phyloP scores from a whole-genome alignment of 2,888 invertebrate species.

The Beris chalybata region DNA sequence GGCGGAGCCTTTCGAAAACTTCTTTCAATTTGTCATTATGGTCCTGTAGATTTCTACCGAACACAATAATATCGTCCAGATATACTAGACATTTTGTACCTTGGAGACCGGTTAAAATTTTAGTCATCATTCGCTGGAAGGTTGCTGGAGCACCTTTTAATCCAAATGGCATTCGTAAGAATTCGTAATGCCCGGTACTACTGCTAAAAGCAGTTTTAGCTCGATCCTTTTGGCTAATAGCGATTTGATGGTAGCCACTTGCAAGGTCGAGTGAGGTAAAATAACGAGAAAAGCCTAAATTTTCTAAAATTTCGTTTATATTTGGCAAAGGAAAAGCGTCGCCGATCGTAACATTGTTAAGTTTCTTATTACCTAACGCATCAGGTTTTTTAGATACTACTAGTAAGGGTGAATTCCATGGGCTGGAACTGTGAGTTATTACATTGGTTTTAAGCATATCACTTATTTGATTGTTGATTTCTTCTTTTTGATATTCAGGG shows the following conservation, averaged over 20 bases:
- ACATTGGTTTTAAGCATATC: conserved; percentile 36
- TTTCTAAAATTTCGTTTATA: conserved; percentile 39
- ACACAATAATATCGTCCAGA: conserved; percentile 50
- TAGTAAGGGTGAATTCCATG: conserved; percentile 42
- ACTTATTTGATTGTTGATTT: conserved; percentile 21
- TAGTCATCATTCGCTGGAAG: conserved; percentile 51
- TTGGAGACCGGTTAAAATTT: conserved; percentile 46
- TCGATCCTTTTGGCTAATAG: conserved; percentile 26
- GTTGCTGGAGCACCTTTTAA: conserved; percentile 52
- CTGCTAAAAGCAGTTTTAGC: conserved; percentile 39
- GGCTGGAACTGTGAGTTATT: conserved; percentile 42
- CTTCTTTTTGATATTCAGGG: conserved; percentile 31
- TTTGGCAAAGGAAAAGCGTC: conserved; percentile 34
- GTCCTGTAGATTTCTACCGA: conserved; percentile 43
- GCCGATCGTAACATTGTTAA: conserved; percentile 35
- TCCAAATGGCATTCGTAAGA: conserved; percentile 47
- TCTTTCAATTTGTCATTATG: conserved; percentile 41
- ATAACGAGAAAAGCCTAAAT: conserved; percentile 35
- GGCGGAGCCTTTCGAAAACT: conserved; percentile 42
- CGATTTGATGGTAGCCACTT: conserved; percentile 39
- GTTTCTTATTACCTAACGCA: conserved; percentile 41
- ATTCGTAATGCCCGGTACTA: conserved; percentile 32
- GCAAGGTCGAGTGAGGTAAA: conserved; percentile 38
- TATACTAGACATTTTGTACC: conserved; percentile 47
- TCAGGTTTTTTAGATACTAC: conserved; percentile 47